A percentile compares a stretch with the other conserved stretches of the same genome.
phyloP scores from a whole-genome alignment of 2,797 vertebrate genomes.

The Gila robusta region DNA sequence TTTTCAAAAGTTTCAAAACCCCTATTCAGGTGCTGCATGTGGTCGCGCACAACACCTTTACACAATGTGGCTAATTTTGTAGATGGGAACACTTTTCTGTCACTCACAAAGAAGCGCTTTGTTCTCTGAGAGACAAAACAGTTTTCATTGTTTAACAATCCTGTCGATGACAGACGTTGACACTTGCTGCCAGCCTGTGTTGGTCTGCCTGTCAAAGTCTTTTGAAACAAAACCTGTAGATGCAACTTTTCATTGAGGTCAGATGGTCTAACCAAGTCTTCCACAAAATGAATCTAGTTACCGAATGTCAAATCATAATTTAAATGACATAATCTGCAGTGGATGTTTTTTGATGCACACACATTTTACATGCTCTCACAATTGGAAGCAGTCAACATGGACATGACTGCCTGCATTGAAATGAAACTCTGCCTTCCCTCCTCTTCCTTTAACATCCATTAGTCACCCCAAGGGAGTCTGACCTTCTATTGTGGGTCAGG shows the following conservation, averaged over 20 bases:
- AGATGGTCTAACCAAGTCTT: neutral
- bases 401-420: slow-evolving; percentile 25
- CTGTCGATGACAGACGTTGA: slow-evolving; percentile 31
- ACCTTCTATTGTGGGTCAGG: slow-evolving; percentile 62
- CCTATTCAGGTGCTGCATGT: slow-evolving; percentile 4
- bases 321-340: neutral
- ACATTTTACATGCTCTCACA: neutral
- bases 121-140: slow-evolving; percentile 21
- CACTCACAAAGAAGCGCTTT: slow-evolving; percentile 21
- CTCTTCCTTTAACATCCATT: slow-evolving; percentile 68
- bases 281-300: neutral
- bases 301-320: neutral
- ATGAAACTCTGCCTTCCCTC: slow-evolving; percentile 26
- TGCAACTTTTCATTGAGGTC: neutral
- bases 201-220: slow-evolving; percentile 1
- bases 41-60: neutral
- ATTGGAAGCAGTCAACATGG: neutral
- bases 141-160: slow-evolving; percentile 13
- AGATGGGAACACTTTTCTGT: slow-evolving; percentile 3
- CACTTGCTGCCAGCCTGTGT: neutral
- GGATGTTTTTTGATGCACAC: neutral
- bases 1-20: slow-evolving; percentile 11
- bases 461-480: slow-evolving; percentile 65
- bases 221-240: slow-evolving; percentile 8
- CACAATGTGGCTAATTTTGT: slow-evolving; percentile 31